A percentile compares a stretch with the other conserved stretches of the same genome.
Evolutionary conservation across 2,797 vertebrate species (phyloP).

Genomic region (Nyctalus aviator): DNA sequence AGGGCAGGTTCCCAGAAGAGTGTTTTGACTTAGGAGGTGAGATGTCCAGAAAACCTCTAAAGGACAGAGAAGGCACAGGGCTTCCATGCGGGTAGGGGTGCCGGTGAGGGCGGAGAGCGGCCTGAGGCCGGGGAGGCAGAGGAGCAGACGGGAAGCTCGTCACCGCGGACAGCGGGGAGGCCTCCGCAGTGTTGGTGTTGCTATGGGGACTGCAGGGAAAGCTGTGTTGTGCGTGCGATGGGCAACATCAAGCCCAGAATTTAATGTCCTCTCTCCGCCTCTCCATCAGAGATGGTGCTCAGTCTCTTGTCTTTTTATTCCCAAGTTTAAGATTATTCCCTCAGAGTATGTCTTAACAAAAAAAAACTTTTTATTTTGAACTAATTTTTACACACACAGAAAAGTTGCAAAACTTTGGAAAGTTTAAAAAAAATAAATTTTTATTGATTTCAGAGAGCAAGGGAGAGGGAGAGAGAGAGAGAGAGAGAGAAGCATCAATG

Average conservation of each 20-base stretch:
- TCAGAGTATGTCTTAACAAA: neutral
- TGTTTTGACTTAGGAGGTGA: neutral
- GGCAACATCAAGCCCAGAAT: neutral
- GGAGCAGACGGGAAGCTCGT: fast-evolving
- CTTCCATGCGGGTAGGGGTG: neutral
- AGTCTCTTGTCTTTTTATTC: neutral
- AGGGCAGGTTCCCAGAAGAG: neutral
- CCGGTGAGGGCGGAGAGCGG: neutral
- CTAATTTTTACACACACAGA: neutral
- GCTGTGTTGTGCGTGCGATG: fast-evolving
- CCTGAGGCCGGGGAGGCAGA: fast-evolving
- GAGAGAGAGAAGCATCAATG: neutral
- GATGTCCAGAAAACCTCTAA: fast-evolving
- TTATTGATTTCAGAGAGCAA: no score
- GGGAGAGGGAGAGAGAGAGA: neutral
- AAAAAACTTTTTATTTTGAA: neutral
- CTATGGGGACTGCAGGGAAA: neutral
- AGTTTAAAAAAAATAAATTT: no score
- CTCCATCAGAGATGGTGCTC: neutral
- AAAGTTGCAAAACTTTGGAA: neutral
- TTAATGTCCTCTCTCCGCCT: neutral
- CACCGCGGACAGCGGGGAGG: fast-evolving
- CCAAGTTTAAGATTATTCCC: neutral
- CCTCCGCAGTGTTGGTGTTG: fast-evolving
- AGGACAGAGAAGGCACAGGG: no score